phyloP scores from a whole-genome alignment of 2,888 invertebrate genomes.

The Branchellion lobata region DNA sequence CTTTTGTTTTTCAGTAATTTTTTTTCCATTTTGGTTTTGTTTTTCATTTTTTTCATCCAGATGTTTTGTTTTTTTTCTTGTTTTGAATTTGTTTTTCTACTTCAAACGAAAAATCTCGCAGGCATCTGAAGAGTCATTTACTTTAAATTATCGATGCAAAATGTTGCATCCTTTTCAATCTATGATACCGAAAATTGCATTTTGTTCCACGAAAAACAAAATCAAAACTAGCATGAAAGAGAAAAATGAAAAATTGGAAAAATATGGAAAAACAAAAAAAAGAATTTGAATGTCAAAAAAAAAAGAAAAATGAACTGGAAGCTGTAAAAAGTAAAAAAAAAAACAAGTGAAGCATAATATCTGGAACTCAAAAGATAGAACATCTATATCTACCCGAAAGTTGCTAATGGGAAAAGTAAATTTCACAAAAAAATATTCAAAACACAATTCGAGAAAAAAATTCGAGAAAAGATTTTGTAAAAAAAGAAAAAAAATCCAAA shows the following conservation, averaged over 20 bases:
- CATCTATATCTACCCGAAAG: too few species aligned
- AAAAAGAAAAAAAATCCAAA: not conserved
- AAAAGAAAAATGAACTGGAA: not conserved
- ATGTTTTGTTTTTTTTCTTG: not conserved
- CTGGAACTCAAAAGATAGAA: too few species aligned
- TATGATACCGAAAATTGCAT: not conserved
- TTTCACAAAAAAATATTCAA: too few species aligned
- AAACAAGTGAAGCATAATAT: too few species aligned
- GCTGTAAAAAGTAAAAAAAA: not conserved
- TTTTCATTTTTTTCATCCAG: not conserved
- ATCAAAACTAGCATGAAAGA: not conserved
- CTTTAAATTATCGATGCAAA: slow-evolving; percentile 19
- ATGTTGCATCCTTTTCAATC: not conserved
- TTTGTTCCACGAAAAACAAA: not conserved
- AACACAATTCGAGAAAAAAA: not conserved
- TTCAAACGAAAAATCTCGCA: not conserved
- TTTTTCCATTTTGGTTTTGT: not conserved
- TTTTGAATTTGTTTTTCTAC: not conserved
- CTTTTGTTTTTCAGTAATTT: not conserved
- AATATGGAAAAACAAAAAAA: too few species aligned
- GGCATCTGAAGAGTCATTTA: not conserved
- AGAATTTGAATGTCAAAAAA: not conserved
- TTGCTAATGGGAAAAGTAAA: not conserved
- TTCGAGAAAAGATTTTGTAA: not conserved
- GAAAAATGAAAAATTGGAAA: not conserved